Evolutionary conservation across 2,797 vertebrate species (phyloP).

Genomic region (Carduelis carduelis): DNA sequence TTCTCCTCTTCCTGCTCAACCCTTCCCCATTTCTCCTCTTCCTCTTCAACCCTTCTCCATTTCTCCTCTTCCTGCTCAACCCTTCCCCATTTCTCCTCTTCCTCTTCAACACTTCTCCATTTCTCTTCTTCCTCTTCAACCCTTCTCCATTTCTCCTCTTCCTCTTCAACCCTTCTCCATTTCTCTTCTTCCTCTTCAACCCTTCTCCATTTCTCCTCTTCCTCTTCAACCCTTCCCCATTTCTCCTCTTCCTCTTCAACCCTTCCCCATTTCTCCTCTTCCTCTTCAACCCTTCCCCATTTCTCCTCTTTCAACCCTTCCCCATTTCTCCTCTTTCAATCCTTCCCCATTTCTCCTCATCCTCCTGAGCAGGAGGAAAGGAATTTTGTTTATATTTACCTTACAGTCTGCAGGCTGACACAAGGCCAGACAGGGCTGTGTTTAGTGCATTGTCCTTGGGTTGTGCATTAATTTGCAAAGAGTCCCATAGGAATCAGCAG

Average conservation of each 20-base stretch:
- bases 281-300: neutral
- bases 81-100: neutral
- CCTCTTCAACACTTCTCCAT: neutral
- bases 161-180: neutral
- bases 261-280: neutral
- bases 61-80: neutral
- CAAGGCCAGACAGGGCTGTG: neutral
- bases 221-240: neutral
- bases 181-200: neutral
- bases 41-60: neutral
- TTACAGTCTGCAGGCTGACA: neutral
- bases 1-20: neutral
- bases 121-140: neutral
- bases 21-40: neutral
- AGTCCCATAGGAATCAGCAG: neutral
- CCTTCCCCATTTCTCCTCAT: neutral
- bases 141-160: neutral
- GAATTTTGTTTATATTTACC: conserved; percentile 13
- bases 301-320: neutral
- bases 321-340: no score
- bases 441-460: neutral
- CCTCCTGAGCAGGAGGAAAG: neutral
- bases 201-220: neutral
- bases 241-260: neutral
- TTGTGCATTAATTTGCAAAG: neutral